Conservation (phyloP, 1,140 invertebrate genomes). For the Thaumetopoea pityocampa region DNA sequence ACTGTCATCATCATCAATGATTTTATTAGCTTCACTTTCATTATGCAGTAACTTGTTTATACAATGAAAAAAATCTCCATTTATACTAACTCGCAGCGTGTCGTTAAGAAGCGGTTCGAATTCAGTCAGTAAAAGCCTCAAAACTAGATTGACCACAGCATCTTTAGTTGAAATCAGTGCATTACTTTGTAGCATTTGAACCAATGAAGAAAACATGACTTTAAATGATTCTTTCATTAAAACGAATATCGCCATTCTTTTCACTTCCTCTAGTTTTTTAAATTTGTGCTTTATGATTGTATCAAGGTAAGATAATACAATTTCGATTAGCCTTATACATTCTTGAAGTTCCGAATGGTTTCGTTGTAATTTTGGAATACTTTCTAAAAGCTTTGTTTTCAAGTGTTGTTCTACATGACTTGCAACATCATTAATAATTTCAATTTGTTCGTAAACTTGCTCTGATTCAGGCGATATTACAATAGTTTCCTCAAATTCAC, state of each 20-base stretch:
- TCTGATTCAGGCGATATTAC: background rate
- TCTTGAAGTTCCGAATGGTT: constrained; percentile 26
- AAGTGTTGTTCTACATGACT: constrained; percentile 30
- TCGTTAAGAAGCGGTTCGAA: constrained; percentile 31
- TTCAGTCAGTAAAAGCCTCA: constrained; percentile 36
- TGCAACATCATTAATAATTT: constrained; percentile 30
- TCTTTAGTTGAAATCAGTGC: constrained; percentile 35
- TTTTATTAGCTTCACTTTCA: constrained; percentile 32
- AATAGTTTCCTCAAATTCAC: constrained; percentile 43
- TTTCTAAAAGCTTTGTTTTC: constrained; percentile 20
- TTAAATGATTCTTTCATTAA: constrained; percentile 27
- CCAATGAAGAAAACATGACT: constrained; percentile 26
- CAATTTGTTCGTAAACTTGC: constrained; percentile 16
- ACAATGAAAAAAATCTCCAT: constrained; percentile 43
- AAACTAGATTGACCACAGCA: constrained; percentile 30
- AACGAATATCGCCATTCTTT: constrained; percentile 20
- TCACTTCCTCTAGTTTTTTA: constrained; percentile 17
- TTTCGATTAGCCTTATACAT: constrained; percentile 31
- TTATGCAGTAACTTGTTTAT: constrained; percentile 42
- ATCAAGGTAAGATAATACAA: constrained; percentile 39
- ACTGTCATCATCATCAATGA: constrained; percentile 34
- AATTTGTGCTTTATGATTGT: constrained; percentile 30
- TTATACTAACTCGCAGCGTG: constrained; percentile 31
- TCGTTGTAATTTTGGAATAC: constrained; percentile 15
- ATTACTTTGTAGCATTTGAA: constrained; percentile 29